Percentiles rank a stretch among this genome's conserved stretches.
phyloP scores from a whole-genome alignment of 2,888 invertebrate genomes.

The Cancer borealis region DNA sequence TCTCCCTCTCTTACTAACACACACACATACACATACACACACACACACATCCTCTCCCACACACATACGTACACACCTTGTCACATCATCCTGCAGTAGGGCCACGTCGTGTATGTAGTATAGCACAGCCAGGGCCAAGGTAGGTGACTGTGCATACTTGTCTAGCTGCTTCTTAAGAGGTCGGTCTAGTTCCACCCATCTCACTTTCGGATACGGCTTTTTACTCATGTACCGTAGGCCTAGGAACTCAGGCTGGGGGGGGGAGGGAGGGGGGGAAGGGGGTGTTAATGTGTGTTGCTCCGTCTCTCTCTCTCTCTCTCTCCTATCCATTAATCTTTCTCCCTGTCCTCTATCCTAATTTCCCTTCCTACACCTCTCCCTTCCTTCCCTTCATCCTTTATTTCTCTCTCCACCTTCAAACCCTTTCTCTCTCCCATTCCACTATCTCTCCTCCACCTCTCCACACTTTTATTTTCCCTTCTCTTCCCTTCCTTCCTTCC shows the following conservation, averaged over 20 bases:
- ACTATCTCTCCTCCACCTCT: too few species aligned
- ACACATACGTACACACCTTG: conserved; percentile 83
- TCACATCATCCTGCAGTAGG: conserved; percentile 94
- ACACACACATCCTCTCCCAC: background rate
- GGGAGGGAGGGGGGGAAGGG: background rate
- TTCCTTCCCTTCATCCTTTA: too few species aligned
- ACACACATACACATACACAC: conserved; percentile 79
- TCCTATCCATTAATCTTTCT: too few species aligned
- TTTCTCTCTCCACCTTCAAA: too few species aligned
- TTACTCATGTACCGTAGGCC: conserved; percentile 14
- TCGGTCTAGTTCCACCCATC: conserved; percentile 96
- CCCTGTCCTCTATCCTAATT: too few species aligned
- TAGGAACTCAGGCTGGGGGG: conserved; percentile 87
- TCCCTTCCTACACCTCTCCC: too few species aligned
- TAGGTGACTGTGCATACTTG: conserved; percentile 88
- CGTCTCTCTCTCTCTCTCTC: too few species aligned
- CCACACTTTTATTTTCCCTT: too few species aligned
- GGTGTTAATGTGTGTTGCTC: background rate
- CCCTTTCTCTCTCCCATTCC: too few species aligned
- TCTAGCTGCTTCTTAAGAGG: conserved; percentile 96
- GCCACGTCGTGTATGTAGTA: conserved; percentile 95
- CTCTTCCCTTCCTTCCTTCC: too few species aligned
- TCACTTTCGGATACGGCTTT: conserved; percentile 81
- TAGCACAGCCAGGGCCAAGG: conserved; percentile 94
- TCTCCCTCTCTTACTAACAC: background rate